These are phyloP conservation scores for Vicugna pacos DNA, from an alignment of 2,113 vertebrate genomes.

Conservation along the genomic window DNA sequence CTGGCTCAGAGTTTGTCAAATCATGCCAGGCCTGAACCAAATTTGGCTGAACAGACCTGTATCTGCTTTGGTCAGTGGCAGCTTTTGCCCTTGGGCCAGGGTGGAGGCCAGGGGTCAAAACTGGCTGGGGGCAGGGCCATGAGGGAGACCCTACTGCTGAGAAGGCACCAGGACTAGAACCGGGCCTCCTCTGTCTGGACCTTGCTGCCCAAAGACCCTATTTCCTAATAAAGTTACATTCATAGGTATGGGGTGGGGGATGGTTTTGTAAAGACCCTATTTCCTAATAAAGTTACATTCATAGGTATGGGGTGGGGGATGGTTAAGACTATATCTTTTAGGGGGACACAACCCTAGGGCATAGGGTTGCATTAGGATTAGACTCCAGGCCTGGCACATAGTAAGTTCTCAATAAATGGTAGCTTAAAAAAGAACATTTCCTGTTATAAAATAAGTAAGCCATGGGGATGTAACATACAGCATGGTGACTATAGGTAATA, in stretches of 20 bases:
- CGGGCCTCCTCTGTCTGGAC: not conserved
- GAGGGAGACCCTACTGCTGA: not conserved
- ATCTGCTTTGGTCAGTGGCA: not conserved
- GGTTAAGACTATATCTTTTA: not conserved
- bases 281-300: conserved; percentile 30
- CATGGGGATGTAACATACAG: not conserved
- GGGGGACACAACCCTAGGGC: not conserved
- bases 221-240: conserved; percentile 36
- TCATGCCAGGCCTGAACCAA: not conserved
- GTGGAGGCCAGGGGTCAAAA: not conserved
- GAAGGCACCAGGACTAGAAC: not conserved
- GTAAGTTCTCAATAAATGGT: not conserved
- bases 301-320: not conserved
- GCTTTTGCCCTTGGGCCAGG: not conserved
- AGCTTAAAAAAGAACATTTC: not conserved
- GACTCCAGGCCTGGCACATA: not conserved
- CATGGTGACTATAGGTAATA: not conserved
- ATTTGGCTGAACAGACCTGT: not conserved
- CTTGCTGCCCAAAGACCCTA: not conserved
- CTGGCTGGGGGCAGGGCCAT: not conserved
- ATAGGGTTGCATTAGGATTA: not conserved
- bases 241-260: not conserved
- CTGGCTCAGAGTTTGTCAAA: not conserved
- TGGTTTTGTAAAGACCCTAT: not conserved
- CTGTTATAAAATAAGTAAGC: not conserved